phyloP scores from a whole-genome alignment of 2,113 vertebrate genomes.

The Martes martes region DNA sequence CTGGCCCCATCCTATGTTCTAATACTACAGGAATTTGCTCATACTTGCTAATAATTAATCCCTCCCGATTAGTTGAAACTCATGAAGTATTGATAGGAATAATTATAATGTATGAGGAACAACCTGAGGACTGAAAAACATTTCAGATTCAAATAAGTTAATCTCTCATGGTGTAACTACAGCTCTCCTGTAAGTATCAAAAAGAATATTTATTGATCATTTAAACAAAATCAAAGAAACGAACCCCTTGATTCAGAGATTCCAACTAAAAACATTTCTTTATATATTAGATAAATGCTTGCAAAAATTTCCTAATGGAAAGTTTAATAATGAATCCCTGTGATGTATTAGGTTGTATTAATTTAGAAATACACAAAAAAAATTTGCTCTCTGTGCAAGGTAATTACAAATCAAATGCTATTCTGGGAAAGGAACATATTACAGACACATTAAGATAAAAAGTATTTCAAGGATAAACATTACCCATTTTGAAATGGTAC shows the following conservation, averaged over 20 bases:
- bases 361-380: conserved; percentile 55
- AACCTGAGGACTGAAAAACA: background rate
- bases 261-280: conserved; percentile 12
- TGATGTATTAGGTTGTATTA: conserved; percentile 64
- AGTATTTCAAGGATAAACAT: conserved; percentile 5
- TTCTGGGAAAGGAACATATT: background rate
- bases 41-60: background rate
- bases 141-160: conserved; percentile 3
- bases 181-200: background rate
- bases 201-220: conserved; percentile 14
- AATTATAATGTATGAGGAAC: background rate
- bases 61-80: background rate
- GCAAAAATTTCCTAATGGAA: background rate
- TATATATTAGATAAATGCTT: background rate
- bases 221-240: conserved; percentile 39
- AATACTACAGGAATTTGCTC: background rate
- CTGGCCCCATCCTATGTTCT: background rate
- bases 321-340: conserved; percentile 48
- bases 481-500: background rate
- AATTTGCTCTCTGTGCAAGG: background rate
- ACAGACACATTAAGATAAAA: conserved; percentile 5
- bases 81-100: background rate
- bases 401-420: conserved; percentile 45
- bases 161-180: background rate
- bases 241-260: background rate